phyloP scores from a whole-genome alignment of 2,888 invertebrate genomes.

The Eupithecia vulgata region DNA sequence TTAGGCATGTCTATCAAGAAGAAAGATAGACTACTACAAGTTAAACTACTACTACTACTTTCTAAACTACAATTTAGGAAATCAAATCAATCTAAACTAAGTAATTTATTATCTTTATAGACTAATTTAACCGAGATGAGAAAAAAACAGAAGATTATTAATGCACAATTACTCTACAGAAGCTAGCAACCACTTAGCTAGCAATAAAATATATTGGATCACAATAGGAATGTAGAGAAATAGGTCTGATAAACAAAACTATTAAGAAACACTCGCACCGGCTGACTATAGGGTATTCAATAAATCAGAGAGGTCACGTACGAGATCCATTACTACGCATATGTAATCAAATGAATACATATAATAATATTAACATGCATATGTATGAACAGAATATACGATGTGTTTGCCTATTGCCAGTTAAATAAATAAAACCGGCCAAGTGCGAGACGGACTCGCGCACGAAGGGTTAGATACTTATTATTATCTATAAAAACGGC shows the following conservation, averaged over 20 bases:
- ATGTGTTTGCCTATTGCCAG: neutral
- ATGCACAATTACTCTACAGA: neutral
- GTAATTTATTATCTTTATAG: neutral
- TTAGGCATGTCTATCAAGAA: neutral
- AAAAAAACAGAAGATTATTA: neutral
- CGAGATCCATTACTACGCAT: slow-evolving; percentile 29
- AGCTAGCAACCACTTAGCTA: slow-evolving; percentile 1
- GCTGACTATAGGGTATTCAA: slow-evolving; percentile 32
- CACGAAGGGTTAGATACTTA: too few species aligned
- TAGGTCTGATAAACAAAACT: slow-evolving; percentile 25
- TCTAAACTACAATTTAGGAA: neutral
- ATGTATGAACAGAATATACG: slow-evolving; percentile 16
- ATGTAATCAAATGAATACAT: slow-evolving; percentile 38
- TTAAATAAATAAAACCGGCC: neutral
- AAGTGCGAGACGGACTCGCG: too few species aligned
- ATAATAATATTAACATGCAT: slow-evolving; percentile 34
- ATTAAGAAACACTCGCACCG: slow-evolving; percentile 34
- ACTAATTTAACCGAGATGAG: neutral
- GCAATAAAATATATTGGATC: neutral
- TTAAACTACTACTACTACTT: too few species aligned
- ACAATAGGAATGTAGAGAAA: slow-evolving; percentile 15
- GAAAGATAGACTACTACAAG: neutral
- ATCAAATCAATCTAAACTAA: neutral
- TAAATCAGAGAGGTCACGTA: slow-evolving; percentile 50
- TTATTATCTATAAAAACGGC: too few species aligned